Evolutionary conservation across 2,888 invertebrate species (phyloP), one percentile per base, ranked within the genome.

Genomic region (Axea sp.): DNA sequence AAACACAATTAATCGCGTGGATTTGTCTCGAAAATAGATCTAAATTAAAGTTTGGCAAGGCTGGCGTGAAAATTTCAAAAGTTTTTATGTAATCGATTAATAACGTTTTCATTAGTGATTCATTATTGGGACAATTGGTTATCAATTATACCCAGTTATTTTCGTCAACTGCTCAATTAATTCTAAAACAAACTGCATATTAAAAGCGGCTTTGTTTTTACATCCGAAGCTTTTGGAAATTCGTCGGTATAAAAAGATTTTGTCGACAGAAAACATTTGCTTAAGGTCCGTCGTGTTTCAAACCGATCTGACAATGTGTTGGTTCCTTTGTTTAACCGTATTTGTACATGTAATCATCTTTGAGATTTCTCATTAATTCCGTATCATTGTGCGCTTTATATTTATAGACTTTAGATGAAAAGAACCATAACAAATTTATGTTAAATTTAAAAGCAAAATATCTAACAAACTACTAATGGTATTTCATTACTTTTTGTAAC

Each of bases 81-180:
- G 26, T 65, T 37, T 17, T 3, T 7, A 14, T 8, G 3, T 49
- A 55, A 65, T 55, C 19, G 26, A 65, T 55, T 11, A 37, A 47
- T 55, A 57, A 67, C 57, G 24, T 57, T 67, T 57, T 59, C 43
- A 59, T 51, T 59, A 43, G 33, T 68, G 68, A 59, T 35, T 59
- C 59, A 59, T 59, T 68, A 68, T 68, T 68, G 35, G 15, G 30
- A 68, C 68, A 68, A 59, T 68, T 59, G 59, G 67, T 41, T 31
- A 8, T 8, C 26, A 45, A 68, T 30, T 35, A 35, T 28, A 51
- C 11, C 35, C n/a, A 43, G 22, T 67, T 47, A 14, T 51, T 59
- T 43, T 68, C 51, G 41, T 49, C 28, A 51, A 59, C 35, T 31
- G 68, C 41, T 59, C 35, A 43, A 59, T 68, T 59, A 68, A 59